These are phyloP conservation scores for Falco berigora DNA, from an alignment of 2,797 vertebrate genomes.

Conservation along the genomic window DNA sequence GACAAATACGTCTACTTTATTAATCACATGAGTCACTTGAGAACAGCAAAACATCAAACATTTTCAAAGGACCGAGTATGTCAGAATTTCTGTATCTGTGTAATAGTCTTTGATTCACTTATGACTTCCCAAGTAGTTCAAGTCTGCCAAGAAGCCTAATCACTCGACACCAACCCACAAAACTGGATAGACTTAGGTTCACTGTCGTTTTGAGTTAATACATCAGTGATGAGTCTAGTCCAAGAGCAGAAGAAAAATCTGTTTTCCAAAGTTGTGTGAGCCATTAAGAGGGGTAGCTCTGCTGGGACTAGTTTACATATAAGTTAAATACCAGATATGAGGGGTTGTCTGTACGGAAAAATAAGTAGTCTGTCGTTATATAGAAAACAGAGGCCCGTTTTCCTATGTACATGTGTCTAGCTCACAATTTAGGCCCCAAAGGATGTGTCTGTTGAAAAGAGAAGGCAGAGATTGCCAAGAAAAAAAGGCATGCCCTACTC, in stretches of 20 bases:
- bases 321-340: conserved; percentile 64
- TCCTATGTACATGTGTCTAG: conserved; percentile 56
- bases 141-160: conserved; percentile 51
- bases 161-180: conserved; percentile 31
- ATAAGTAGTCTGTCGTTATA: conserved; percentile 62
- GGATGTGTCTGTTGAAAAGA: conserved; percentile 63
- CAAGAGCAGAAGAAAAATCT: conserved; percentile 15
- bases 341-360: conserved; percentile 58
- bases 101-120: conserved; percentile 20
- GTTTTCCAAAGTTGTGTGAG: conserved; percentile 52
- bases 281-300: conserved; percentile 62
- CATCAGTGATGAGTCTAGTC: conserved; percentile 24
- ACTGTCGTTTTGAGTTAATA: conserved; percentile 50
- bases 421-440: conserved; percentile 50
- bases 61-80: neutral
- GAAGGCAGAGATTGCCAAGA: conserved; percentile 66
- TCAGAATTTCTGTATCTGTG: conserved; percentile 14
- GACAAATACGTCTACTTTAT: conserved; percentile 44
- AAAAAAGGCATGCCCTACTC: conserved; percentile 62
- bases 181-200: neutral
- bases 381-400: conserved; percentile 71
- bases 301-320: conserved; percentile 54
- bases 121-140: conserved; percentile 52
- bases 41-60: conserved; percentile 27
- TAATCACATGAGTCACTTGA: conserved; percentile 31